Percentiles rank a stretch among this genome's conserved stretches.
Evolutionary conservation across 1,140 invertebrate genomes (phyloP).

Genomic region (Drosophila persimilis): DNA sequence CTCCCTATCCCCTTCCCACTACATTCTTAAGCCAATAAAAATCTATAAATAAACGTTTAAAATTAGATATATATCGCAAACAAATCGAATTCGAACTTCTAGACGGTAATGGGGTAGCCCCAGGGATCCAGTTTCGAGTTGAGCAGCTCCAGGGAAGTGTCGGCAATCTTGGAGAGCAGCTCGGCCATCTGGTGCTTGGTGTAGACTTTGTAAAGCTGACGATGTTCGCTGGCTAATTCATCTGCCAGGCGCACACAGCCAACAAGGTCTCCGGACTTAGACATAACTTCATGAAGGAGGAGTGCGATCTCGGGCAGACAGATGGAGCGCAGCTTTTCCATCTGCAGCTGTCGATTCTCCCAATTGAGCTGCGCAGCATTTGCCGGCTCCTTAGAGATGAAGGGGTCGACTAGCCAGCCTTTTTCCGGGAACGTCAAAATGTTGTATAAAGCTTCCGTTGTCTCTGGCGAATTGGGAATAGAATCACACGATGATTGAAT

Average conservation of each 20-base stretch:
- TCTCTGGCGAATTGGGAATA: conserved; percentile 84
- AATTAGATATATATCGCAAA: conserved; percentile 48
- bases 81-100: conserved; percentile 32
- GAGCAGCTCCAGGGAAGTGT: conserved; percentile 90
- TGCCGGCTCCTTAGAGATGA: conserved; percentile 65
- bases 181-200: conserved; percentile 90
- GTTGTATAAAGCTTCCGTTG: conserved; percentile 92
- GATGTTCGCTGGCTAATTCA: conserved; percentile 90
- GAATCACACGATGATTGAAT: conserved; percentile 41
- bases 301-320: conserved; percentile 93
- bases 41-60: conserved; percentile 57
- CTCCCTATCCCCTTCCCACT: background rate
- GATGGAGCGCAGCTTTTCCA: conserved; percentile 89
- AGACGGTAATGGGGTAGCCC: conserved; percentile 84
- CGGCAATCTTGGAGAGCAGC: conserved; percentile 90
- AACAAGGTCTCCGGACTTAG: conserved; percentile 88
- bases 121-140: conserved; percentile 89
- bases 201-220: conserved; percentile 92
- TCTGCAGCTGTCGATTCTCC: conserved; percentile 84
- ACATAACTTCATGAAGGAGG: conserved; percentile 91
- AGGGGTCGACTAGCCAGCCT: conserved; percentile 93
- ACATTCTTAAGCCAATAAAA: conserved; percentile 53
- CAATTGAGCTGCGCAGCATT: conserved; percentile 58
- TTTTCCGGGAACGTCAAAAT: conserved; percentile 94
- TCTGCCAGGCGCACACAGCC: conserved; percentile 92